Base-by-base conservation (phyloP, 2,888 invertebrate species). In the Lordiphosa fenestrarum region DNA sequence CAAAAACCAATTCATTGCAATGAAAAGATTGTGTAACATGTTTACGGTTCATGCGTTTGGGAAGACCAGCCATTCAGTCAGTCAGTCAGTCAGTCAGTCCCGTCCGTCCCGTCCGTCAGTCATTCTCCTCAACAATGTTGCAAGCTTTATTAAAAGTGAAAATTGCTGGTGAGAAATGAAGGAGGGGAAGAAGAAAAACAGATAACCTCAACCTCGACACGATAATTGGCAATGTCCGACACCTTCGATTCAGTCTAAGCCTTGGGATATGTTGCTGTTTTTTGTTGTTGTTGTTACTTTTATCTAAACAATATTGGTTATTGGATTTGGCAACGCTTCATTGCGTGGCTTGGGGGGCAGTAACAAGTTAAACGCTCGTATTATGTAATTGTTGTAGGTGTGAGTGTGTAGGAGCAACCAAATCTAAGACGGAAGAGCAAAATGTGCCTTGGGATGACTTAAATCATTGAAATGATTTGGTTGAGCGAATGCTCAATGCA, bases 71-170 rank as follows among this genome's bases (percentile, higher is more conserved):
- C 41, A 23, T 10, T 23, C 12, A 25, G 41, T 15, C 42, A 33
- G 30, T 42, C 51, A 7, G 10, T 7, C 33, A 13, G 35, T 66
- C 39, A 37, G 63, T n/a, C n/a, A n/a, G n/a, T n/a, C n/a, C n/a
- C n/a, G n/a, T n/a, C n/a, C n/a, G n/a, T 48, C 23, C 52, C 12
- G n/a, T 12, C 35, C 33, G 63, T 49, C 58, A 49, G 61, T 61
- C 61, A 61, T 66, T 64, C 58, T 66, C 37, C 69, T n/a, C 53
- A 65, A 39, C 37, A 69, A 71, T 63, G 56, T 69, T 71, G 66
- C 64, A 65, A 69, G 72, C 71, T 82, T 84, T 74, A 74, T 84
- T 73, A 69, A 85, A 85, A 84, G 84, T 85, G 84, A 85, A 85
- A 85, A 85, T 80, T 80, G 66, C 54, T 65, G 48, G 59, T 48